A percentile compares a stretch with the other conserved stretches of the same genome.
Evolutionary conservation across 2,113 vertebrate species (phyloP).

Genomic region (Jaculus jaculus): DNA sequence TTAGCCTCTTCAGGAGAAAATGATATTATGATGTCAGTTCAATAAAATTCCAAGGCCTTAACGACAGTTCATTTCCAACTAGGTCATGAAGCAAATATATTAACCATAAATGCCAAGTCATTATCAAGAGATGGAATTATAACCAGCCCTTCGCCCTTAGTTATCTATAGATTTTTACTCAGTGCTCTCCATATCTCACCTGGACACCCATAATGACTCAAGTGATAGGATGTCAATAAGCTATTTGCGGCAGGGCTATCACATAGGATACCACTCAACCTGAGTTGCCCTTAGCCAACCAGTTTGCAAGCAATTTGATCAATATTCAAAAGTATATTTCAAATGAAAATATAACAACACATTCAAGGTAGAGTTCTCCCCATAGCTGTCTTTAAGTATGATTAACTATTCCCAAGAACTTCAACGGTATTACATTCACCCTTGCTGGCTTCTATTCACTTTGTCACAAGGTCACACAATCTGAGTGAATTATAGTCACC

Average conservation of each 20-base stretch:
- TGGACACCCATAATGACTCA: slow-evolving; percentile 79
- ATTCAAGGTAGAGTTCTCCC: slow-evolving; percentile 5
- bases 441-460: neutral
- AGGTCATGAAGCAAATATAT: slow-evolving; percentile 74
- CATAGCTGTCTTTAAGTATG: neutral
- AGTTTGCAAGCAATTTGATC: neutral
- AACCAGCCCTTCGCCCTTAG: slow-evolving; percentile 69
- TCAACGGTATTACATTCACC: neutral
- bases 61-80: slow-evolving; percentile 80
- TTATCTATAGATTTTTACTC: slow-evolving; percentile 82
- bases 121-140: slow-evolving; percentile 78
- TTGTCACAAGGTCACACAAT: neutral
- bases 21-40: slow-evolving; percentile 80
- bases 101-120: slow-evolving; percentile 78
- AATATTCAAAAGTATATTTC: slow-evolving; percentile 1
- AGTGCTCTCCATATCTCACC: slow-evolving; percentile 74
- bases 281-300: slow-evolving; percentile 14
- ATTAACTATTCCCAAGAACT: neutral
- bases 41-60: slow-evolving; percentile 79
- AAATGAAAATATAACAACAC: slow-evolving; percentile 34
- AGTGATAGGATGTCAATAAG: slow-evolving; percentile 80
- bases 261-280: slow-evolving; percentile 49
- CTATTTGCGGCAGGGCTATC: slow-evolving; percentile 70
- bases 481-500: neutral
- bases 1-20: slow-evolving; percentile 81